Percentiles rank a stretch among this genome's conserved stretches.
phyloP scores from a whole-genome alignment of 2,888 invertebrate genomes.

The Yponomeuta malinellus region DNA sequence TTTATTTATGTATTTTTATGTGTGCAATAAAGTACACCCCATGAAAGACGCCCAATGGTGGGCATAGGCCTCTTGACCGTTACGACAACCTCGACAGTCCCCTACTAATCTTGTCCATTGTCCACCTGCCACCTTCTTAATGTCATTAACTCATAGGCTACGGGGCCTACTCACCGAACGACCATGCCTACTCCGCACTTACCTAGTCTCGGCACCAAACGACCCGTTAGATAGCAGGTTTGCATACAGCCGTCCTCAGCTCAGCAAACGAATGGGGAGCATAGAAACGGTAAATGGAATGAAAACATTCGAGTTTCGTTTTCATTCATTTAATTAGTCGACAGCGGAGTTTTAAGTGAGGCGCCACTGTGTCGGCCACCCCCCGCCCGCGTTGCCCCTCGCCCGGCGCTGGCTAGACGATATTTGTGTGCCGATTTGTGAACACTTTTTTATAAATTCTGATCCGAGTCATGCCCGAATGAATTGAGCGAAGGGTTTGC shows the following conservation, averaged over 20 bases:
- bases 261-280: slow-evolving; percentile 33
- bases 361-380: slow-evolving; percentile 55
- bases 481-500: not conserved
- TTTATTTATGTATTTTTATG: too few species aligned
- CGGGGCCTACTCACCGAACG: too few species aligned
- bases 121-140: too few species aligned
- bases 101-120: too few species aligned
- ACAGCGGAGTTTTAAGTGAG: slow-evolving; percentile 53
- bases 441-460: not conserved
- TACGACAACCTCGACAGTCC: too few species aligned
- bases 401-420: slow-evolving; percentile 13
- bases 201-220: not conserved
- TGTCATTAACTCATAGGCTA: too few species aligned
- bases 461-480: not conserved
- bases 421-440: slow-evolving; percentile 21
- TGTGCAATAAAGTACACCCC: too few species aligned
- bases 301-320: slow-evolving; percentile 71
- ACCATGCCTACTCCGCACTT: not conserved
- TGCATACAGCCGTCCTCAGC: slow-evolving; percentile 47
- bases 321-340: slow-evolving; percentile 70
- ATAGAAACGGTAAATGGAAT: slow-evolving; percentile 65
- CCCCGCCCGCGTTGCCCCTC: not conserved
- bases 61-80: too few species aligned
- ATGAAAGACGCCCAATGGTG: too few species aligned
- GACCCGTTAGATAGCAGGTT: slow-evolving; percentile 21